Evolutionary conservation across 2,797 vertebrate species (phyloP).

Genomic region (Emydoidea blandingii): DNA sequence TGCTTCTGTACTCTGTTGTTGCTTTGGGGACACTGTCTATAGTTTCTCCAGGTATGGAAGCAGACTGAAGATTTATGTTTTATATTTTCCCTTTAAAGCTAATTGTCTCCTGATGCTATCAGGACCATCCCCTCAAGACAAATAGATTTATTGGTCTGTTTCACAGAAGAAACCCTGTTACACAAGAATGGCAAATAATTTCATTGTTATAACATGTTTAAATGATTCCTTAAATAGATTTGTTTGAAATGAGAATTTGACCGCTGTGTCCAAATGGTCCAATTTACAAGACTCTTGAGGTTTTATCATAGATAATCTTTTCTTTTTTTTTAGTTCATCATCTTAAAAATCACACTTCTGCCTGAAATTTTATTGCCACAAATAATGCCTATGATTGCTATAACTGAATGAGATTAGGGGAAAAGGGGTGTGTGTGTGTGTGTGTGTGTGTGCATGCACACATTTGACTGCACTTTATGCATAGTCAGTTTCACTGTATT

Average conservation of each 20-base stretch:
- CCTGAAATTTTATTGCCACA: neutral
- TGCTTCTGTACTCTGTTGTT: constrained; percentile 8
- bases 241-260: neutral
- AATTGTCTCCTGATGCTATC: constrained; percentile 61
- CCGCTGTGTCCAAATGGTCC: neutral
- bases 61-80: constrained; percentile 43
- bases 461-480: neutral
- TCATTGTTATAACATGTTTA: too few species aligned
- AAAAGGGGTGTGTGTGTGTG: too few species aligned
- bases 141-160: neutral
- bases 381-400: neutral
- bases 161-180: constrained; percentile 13
- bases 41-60: constrained; percentile 42
- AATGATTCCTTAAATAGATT: constrained; percentile 3
- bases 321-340: neutral
- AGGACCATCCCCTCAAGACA: constrained; percentile 17
- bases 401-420: neutral
- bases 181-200: too few species aligned
- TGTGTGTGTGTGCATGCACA: neutral
- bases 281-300: neutral
- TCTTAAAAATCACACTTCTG: neutral
- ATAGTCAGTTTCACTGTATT: neutral
- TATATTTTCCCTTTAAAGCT: constrained; percentile 64
- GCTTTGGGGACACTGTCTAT: constrained; percentile 1
- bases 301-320: neutral